Conservation (phyloP, 1,140 invertebrate species). For the Zaprionus tsacasi region DNA sequence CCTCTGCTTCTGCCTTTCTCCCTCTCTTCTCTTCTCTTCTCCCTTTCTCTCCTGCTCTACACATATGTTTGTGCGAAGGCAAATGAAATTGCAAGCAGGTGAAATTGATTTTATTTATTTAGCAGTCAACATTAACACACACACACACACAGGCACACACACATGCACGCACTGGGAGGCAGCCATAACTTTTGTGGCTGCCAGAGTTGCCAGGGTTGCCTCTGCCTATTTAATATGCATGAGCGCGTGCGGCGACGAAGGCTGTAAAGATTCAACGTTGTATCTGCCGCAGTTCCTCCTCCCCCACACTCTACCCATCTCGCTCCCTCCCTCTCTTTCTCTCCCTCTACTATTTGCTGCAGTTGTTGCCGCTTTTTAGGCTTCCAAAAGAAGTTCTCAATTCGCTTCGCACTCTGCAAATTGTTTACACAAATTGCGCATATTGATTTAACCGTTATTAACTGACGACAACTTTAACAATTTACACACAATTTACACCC, state of each 20-base stretch:
- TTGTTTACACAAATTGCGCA: constrained; percentile 54
- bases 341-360: neutral
- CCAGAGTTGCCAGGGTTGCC: constrained; percentile 19
- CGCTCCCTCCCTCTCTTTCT: neutral
- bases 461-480: constrained; percentile 77
- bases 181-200: constrained; percentile 51
- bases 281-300: neutral
- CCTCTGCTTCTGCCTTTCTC: neutral
- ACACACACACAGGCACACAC: constrained; percentile 24
- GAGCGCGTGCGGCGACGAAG: constrained; percentile 29
- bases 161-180: neutral
- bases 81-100: constrained; percentile 49
- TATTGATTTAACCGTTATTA: constrained; percentile 76
- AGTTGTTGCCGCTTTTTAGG: neutral
- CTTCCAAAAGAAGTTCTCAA: neutral
- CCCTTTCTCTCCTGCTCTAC: neutral
- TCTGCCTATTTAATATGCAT: constrained; percentile 67
- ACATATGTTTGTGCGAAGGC: constrained; percentile 21
- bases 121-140: constrained; percentile 61
- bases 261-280: constrained; percentile 4
- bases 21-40: neutral
- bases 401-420: constrained; percentile 8
- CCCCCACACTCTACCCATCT: neutral
- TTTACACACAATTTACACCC: constrained; percentile 61
- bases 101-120: constrained; percentile 81